A percentile compares a stretch with the other conserved stretches of the same genome.
These are phyloP conservation scores for Irena cyanogastra DNA, from an alignment of 2,113 vertebrate species.

Conservation along the genomic window DNA sequence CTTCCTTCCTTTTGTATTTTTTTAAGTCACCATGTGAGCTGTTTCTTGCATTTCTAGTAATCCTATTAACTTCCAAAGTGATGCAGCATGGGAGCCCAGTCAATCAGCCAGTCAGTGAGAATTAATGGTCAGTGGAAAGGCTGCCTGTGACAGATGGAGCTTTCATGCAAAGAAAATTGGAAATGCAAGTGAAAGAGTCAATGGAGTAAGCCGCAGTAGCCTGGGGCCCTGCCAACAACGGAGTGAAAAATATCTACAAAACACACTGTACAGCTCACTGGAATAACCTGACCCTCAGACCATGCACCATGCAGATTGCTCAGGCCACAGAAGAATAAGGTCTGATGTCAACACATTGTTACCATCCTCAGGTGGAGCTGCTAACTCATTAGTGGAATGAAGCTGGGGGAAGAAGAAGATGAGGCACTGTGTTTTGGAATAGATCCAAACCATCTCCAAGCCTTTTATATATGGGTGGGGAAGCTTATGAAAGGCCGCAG, in stretches of 20 bases:
- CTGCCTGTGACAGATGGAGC: neutral
- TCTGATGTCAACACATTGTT: neutral
- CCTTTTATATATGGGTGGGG: neutral
- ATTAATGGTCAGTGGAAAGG: constrained; percentile 9
- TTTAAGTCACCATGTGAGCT: neutral
- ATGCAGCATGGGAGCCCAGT: neutral
- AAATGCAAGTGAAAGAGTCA: constrained; percentile 21
- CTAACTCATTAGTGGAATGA: neutral
- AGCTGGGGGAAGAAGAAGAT: neutral
- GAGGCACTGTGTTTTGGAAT: neutral
- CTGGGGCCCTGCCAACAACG: neutral
- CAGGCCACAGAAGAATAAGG: neutral
- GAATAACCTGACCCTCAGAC: neutral
- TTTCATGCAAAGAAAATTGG: constrained; percentile 19
- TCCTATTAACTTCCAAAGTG: neutral
- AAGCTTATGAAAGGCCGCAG: neutral
- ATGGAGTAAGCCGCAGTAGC: neutral
- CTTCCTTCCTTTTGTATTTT: neutral
- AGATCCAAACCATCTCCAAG: neutral
- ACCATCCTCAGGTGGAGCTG: neutral
- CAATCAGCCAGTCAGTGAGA: neutral
- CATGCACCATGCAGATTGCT: neutral
- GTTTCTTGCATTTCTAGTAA: neutral
- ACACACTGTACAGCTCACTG: neutral
- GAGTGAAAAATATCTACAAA: constrained; percentile 10